Evolutionary conservation across 2,888 invertebrate species (phyloP), one percentile per base, ranked within the genome.

Genomic region (Caenorhabditis becei): DNA sequence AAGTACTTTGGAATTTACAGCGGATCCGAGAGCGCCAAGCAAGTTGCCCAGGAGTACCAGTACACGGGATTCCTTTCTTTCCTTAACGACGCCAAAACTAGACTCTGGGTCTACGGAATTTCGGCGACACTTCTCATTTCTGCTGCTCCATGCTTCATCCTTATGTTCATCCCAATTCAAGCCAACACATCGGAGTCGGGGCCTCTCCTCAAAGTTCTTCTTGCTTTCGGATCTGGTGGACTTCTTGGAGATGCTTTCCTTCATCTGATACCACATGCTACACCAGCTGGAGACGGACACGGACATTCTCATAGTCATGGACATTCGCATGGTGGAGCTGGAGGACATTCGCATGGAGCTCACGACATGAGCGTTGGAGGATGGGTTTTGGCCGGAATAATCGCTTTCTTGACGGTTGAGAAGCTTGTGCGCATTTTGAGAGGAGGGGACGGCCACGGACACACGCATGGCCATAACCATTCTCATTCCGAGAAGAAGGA

Each of bases 171-270:
- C 88, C 97, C 97, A 0, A 93, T 99, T 58, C 80, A 90, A 85
- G 86, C 87, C 16, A 88, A 90, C 77, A 87, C 86, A 2, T 83
- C 83, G 2, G 91, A 89, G 18, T 88, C 83, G 35, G 87, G 77
- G 41, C 82, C 89, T 24, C 82, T 91, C 26, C 84, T 91, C 41
- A 90, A 91, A 74, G 86, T 90, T 44, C 85, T 97, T 59, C 92
- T 97, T 56, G 96, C 96, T 18, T 97, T 97, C 92, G 97, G 97
- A 0, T 96, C 97, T 1, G 97, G 53, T 96, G 99, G 90, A 56
- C 93, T 99, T 16, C 93, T 99, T 0, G 99, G 99, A 8, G 99
- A 99, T 93, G 98, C 99, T 0, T 99, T 99, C 92, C 93, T 99
- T 7, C 99, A 99, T 93, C 93, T 99, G 83, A 99, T 99, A 91